Evolutionary conservation across 35 echinoderm and acorn worm genomes (phyloP), one percentile per base, ranked within the genome.

Genomic region (Apostichopus californicus): DNA sequence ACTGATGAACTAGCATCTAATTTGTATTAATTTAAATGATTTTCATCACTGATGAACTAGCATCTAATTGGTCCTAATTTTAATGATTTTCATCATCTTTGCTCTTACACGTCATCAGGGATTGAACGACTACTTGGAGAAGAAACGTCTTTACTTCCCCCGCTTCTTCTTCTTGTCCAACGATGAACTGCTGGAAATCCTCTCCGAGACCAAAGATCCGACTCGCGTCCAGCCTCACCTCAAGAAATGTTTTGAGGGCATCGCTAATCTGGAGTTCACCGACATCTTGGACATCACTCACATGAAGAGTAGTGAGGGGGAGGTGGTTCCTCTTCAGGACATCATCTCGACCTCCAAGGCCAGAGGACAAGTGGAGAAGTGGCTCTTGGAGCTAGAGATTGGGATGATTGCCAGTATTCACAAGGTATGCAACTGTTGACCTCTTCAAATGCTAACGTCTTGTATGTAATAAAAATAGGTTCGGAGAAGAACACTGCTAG

Each of bases 91-190:
- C 28, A 2, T 34, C 28, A 34, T 34, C 28, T 34, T 34, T 34
- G 2, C 28, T 1, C 28, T 34, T 34, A 5, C 78, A n/a, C 22
- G 6, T 54, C 21, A 6, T 25, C 91, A 98, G 97, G 97, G 97
- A 88, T 91, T 98, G 46, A 98, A 98, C 57, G 97, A 98, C 83
- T 98, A 98, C 88, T 83, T 98, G 93, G 97, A 98, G 93, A 98
- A 98, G 97, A 98, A 98, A 86, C 97, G 97, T 91, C 95, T 98
- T 6, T 98, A 98, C 93, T 98, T 98, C 81, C 95, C 97, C 13
- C 90, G 97, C n/a, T 98, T 98, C 91, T 98, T 98, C 97, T 98
- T 98, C 93, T 92, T 98, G 53, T 98, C 97, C 72, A 98, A 98
- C 65, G 97, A 98, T 46, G 97, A 98, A 63, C 93, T 98, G 63